phyloP scores from a whole-genome alignment of 2,113 vertebrate species.

The Mandrillus leucophaeus region DNA sequence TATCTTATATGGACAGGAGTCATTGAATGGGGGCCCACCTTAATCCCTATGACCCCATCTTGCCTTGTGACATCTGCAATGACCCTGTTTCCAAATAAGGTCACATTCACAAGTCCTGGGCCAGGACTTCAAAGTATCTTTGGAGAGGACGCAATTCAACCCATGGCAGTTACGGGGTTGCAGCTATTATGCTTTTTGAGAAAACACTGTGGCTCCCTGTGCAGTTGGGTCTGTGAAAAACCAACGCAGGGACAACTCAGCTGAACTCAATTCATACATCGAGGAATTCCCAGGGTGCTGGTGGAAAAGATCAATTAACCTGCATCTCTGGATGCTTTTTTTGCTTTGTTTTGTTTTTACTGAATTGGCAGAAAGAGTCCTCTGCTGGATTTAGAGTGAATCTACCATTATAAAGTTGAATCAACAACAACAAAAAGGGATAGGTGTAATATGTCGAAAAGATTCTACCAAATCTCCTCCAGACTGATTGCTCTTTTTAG shows the following conservation, averaged over 20 bases:
- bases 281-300: background rate
- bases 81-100: background rate
- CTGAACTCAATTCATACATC: background rate
- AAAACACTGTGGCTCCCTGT: background rate
- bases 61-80: background rate
- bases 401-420: background rate
- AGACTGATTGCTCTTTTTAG: background rate
- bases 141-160: background rate
- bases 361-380: background rate
- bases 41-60: background rate
- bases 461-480: background rate
- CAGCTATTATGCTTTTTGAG: background rate
- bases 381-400: background rate
- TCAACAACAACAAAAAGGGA: background rate
- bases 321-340: background rate
- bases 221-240: background rate
- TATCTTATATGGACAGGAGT: background rate
- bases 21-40: background rate
- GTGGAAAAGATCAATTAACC: background rate
- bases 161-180: background rate
- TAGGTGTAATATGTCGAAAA: background rate
- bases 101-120: background rate
- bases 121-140: background rate
- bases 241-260: background rate
- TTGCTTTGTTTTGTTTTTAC: background rate